Conservation (phyloP, 2,113 vertebrate species). For the Stegastes partitus region DNA sequence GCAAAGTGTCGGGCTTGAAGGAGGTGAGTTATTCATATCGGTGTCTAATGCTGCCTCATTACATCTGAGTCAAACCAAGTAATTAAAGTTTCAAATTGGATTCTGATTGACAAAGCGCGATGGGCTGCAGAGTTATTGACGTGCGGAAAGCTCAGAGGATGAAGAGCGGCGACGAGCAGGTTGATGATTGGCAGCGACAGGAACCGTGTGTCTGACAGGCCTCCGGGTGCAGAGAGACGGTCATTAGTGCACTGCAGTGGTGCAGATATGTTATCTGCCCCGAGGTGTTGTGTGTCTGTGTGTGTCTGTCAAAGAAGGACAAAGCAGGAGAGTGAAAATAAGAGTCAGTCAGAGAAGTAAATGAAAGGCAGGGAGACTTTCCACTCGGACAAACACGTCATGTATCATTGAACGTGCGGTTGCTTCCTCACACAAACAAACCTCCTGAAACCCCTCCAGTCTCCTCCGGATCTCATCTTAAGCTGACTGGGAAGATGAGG, state of each 20-base stretch:
- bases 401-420: slow-evolving; percentile 10
- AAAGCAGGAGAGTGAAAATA: neutral
- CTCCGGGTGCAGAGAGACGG: slow-evolving; percentile 36
- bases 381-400: slow-evolving; percentile 47
- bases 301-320: slow-evolving; percentile 7
- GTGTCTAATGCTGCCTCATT: slow-evolving; percentile 58
- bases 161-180: slow-evolving; percentile 19
- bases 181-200: slow-evolving; percentile 62
- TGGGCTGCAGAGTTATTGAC: slow-evolving; percentile 19
- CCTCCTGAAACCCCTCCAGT: slow-evolving; percentile 10
- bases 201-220: slow-evolving; percentile 50
- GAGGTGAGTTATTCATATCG: slow-evolving; percentile 46
- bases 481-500: slow-evolving; percentile 21
- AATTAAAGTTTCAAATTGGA: slow-evolving; percentile 72
- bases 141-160: slow-evolving; percentile 3
- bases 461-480: slow-evolving; percentile 39
- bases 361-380: slow-evolving; percentile 47
- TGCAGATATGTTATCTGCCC: slow-evolving; percentile 48
- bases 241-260: slow-evolving; percentile 57
- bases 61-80: slow-evolving; percentile 44
- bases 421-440: neutral
- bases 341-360: slow-evolving; percentile 27
- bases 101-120: slow-evolving; percentile 59
- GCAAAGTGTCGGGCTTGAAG: slow-evolving; percentile 24
- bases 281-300: slow-evolving; percentile 25